Conservation (phyloP, 2,797 vertebrate genomes). For the Poecilia velifera region DNA sequence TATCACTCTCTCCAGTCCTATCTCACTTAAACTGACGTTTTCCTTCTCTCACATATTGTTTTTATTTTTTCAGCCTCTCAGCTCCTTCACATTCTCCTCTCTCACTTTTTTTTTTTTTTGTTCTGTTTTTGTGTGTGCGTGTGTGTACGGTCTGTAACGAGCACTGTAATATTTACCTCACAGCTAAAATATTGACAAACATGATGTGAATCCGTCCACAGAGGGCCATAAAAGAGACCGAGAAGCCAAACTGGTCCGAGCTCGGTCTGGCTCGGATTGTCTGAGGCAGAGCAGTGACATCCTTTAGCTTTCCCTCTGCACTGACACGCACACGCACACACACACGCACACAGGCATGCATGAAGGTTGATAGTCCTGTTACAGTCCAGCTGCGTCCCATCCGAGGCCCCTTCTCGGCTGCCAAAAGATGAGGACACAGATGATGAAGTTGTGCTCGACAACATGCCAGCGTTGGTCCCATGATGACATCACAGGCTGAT, state of each 20-base stretch:
- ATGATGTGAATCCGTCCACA: conserved; percentile 59
- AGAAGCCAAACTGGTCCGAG: conserved; percentile 63
- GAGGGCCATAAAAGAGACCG: conserved; percentile 53
- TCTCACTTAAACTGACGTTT: conserved; percentile 25
- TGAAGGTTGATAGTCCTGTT: conserved; percentile 66
- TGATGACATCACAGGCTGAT: conserved; percentile 86
- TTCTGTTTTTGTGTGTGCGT: background rate
- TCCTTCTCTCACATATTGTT: background rate
- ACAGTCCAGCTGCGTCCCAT: conserved; percentile 77
- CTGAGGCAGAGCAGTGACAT: conserved; percentile 73
- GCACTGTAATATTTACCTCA: conserved; percentile 60
- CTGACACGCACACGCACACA: conserved; percentile 25
- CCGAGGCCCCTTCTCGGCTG: conserved; percentile 53
- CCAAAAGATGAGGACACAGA: conserved; percentile 74
- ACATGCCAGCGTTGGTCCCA: conserved; percentile 78
- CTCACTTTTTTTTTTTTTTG: background rate
- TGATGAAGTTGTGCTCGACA: conserved; percentile 77
- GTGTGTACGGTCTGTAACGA: conserved; percentile 26
- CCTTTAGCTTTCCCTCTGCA: conserved; percentile 56
- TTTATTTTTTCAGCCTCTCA: background rate
- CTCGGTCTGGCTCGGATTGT: conserved; percentile 66
- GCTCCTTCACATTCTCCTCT: conserved; percentile 32
- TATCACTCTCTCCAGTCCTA: conserved; percentile 28
- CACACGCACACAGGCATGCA: conserved; percentile 39
- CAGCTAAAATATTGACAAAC: conserved; percentile 70